Conservation (phyloP, 2,888 invertebrate species). For the Parelbella ahira region DNA sequence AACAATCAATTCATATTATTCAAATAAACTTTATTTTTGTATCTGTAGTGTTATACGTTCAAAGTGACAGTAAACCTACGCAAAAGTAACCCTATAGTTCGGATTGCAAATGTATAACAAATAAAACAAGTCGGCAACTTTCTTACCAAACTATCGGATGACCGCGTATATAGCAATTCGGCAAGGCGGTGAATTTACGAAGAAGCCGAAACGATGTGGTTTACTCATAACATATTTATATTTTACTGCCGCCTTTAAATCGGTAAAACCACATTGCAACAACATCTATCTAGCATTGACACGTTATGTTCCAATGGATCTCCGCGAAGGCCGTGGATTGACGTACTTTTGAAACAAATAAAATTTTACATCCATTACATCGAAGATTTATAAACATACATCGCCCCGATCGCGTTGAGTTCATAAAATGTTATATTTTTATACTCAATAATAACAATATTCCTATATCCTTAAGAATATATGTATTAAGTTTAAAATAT, state of each 20-base stretch:
- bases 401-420: slow-evolving; percentile 28
- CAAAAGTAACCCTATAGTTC: no score
- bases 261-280: slow-evolving; percentile 24
- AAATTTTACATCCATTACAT: slow-evolving; percentile 55
- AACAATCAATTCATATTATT: no score
- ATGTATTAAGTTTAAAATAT: no score
- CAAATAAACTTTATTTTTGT: no score
- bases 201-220: slow-evolving; percentile 24
- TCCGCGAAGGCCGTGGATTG: slow-evolving; percentile 47
- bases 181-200: neutral
- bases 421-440: slow-evolving; percentile 18
- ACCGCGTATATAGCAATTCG: neutral
- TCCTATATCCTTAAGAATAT: no score
- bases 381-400: slow-evolving; percentile 61
- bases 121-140: no score
- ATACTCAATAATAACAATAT: neutral
- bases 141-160: no score
- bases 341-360: slow-evolving; percentile 55
- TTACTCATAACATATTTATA: slow-evolving; percentile 27
- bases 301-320: slow-evolving; percentile 31
- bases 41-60: no score
- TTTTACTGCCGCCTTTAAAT: slow-evolving; percentile 29
- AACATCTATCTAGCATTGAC: slow-evolving; percentile 33
- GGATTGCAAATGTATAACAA: no score
- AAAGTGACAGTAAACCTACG: no score